These are phyloP conservation scores for Scaptomyza parva DNA, from an alignment of 2,888 invertebrate genomes.

Conservation along the genomic window DNA sequence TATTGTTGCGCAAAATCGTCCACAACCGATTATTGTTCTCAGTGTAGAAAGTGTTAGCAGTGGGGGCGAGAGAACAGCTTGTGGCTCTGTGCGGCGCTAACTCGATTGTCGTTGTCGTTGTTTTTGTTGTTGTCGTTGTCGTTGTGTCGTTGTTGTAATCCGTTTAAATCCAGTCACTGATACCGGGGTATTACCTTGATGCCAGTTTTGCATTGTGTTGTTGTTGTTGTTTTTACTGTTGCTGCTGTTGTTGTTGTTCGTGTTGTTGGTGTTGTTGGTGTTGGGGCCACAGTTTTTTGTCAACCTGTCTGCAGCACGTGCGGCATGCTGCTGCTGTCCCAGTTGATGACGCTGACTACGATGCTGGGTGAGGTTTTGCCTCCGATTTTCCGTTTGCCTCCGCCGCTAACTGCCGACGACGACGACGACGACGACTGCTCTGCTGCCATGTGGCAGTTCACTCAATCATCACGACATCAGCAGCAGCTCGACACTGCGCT, in stretches of 20 bases:
- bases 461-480: slow-evolving; percentile 77
- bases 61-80: slow-evolving; percentile 3
- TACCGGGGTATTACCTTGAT: slow-evolving; percentile 75
- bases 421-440: slow-evolving; percentile 8
- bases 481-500: slow-evolving; percentile 65
- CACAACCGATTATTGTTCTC: background rate
- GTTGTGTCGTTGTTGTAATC: slow-evolving; percentile 72
- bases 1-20: no score
- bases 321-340: slow-evolving; percentile 47
- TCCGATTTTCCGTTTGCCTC: slow-evolving; percentile 7
- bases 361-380: slow-evolving; percentile 9
- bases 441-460: slow-evolving; percentile 74
- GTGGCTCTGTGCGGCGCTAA: slow-evolving; percentile 64
- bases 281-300: slow-evolving; percentile 76
- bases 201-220: slow-evolving; percentile 34
- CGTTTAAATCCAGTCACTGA: slow-evolving; percentile 80
- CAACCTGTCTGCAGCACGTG: slow-evolving; percentile 81
- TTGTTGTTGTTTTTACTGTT: slow-evolving; percentile 8
- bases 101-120: slow-evolving; percentile 73
- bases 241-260: slow-evolving; percentile 21
- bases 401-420: slow-evolving; percentile 2
- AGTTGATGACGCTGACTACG: slow-evolving; percentile 40
- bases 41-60: slow-evolving; percentile 7
- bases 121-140: slow-evolving; percentile 73
- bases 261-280: slow-evolving; percentile 28